Percentiles rank a stretch among this genome's conserved stretches.
These are phyloP conservation scores for Spea bombifrons DNA, from an alignment of 2,113 vertebrate genomes.

Conservation along the genomic window DNA sequence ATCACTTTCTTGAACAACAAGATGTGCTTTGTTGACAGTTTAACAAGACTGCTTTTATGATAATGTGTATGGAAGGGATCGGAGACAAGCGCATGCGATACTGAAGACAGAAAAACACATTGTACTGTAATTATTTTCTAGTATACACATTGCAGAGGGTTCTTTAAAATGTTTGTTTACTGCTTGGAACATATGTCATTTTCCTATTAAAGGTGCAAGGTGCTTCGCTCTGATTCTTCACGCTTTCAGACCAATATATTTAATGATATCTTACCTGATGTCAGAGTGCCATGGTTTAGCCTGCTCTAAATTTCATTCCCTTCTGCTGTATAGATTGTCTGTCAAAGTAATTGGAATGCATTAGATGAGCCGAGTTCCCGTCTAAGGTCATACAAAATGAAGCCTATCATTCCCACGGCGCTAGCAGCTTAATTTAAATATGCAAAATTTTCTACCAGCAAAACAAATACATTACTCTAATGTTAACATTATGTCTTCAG, in stretches of 20 bases:
- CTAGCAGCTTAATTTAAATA: constrained; percentile 44
- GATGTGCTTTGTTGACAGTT: too few relatives aligned
- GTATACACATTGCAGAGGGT: too few relatives aligned
- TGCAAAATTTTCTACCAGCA: constrained; percentile 37
- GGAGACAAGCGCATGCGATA: too few relatives aligned
- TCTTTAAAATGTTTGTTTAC: neutral
- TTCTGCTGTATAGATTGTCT: constrained; percentile 34
- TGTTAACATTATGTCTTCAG: constrained; percentile 42
- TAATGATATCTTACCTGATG: constrained; percentile 30
- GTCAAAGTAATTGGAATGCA: constrained; percentile 46
- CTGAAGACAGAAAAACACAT: too few relatives aligned
- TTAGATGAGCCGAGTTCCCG: constrained; percentile 35
- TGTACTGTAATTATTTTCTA: too few relatives aligned
- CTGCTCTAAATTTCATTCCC: constrained; percentile 17
- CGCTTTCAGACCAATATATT: constrained; percentile 12
- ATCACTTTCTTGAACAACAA: too few relatives aligned
- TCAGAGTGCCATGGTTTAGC: neutral
- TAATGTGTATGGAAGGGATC: too few relatives aligned
- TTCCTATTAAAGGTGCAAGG: neutral
- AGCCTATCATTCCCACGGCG: constrained; percentile 43
- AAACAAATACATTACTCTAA: constrained; percentile 44
- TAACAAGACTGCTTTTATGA: too few relatives aligned
- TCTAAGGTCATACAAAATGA: constrained; percentile 43
- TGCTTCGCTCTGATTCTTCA: neutral
- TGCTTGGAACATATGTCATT: neutral